Conservation (phyloP, 2,888 invertebrate genomes). For the Melinopterus prodromus region DNA sequence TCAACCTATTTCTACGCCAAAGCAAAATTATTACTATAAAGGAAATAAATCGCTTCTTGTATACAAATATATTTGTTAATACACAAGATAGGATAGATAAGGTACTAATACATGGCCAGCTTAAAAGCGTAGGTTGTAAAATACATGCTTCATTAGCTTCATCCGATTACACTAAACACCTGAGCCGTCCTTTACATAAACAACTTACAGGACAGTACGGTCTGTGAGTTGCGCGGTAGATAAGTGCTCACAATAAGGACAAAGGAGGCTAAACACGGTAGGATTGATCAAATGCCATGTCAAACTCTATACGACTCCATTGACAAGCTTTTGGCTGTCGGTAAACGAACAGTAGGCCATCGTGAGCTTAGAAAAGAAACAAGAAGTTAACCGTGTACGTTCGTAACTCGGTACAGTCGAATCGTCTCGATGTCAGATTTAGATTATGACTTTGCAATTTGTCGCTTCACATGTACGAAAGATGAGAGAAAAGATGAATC, state of each 20-base stretch:
- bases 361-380: slow-evolving; percentile 44
- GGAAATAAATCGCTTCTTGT: not conserved
- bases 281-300: slow-evolving; percentile 38
- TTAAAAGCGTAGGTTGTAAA: slow-evolving; percentile 45
- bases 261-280: not conserved
- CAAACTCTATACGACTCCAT: slow-evolving; percentile 48
- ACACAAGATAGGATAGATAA: not conserved
- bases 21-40: no score
- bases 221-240: slow-evolving; percentile 19
- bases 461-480: slow-evolving; percentile 33
- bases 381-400: slow-evolving; percentile 44
- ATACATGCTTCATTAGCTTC: slow-evolving; percentile 50
- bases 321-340: slow-evolving; percentile 42
- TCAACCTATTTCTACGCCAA: no score
- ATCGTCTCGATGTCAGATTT: slow-evolving; percentile 50
- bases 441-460: slow-evolving; percentile 53
- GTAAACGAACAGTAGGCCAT: slow-evolving; percentile 48
- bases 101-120: not conserved
- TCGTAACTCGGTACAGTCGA: slow-evolving; percentile 46
- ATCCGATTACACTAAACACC: slow-evolving; percentile 52
- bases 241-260: slow-evolving; percentile 23
- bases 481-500: not conserved
- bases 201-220: slow-evolving; percentile 16
- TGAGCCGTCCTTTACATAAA: slow-evolving; percentile 37
- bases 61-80: not conserved